Evolutionary conservation across 2,113 vertebrate genomes (phyloP).

Genomic region (Gobiocypris rarus): DNA sequence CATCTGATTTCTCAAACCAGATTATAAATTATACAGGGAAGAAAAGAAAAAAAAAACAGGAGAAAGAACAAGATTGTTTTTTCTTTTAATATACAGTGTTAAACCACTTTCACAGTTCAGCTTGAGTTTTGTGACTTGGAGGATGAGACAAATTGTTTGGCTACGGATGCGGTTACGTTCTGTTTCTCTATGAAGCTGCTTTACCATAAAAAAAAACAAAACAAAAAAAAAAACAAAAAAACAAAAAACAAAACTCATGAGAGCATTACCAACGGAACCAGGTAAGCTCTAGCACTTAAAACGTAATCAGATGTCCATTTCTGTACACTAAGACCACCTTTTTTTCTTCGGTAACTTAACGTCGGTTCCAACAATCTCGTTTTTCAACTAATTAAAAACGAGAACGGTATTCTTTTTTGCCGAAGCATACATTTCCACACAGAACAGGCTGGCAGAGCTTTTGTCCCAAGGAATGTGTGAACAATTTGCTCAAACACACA

Average conservation of each 20-base stretch:
- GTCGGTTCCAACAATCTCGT: slow-evolving; percentile 13
- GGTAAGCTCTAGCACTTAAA: slow-evolving; percentile 38
- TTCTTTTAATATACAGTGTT: slow-evolving; percentile 98
- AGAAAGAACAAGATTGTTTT: slow-evolving; percentile 74
- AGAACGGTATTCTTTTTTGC: slow-evolving; percentile 56
- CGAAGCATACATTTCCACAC: slow-evolving; percentile 90
- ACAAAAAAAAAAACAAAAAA: slow-evolving; percentile 42
- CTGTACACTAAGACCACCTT: slow-evolving; percentile 39
- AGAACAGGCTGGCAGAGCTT: slow-evolving; percentile 90
- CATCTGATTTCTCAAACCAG: slow-evolving; percentile 99
- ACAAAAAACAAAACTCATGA: not conserved
- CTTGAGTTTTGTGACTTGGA: slow-evolving; percentile 97
- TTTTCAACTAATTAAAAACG: slow-evolving; percentile 17
- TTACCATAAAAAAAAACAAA: slow-evolving; percentile 70
- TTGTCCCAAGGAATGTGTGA: slow-evolving; percentile 99
- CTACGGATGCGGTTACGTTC: slow-evolving; percentile 72
- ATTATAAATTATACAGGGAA: slow-evolving; percentile 91
- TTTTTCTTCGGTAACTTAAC: slow-evolving; percentile 39
- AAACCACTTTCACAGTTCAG: slow-evolving; percentile 99
- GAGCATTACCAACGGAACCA: slow-evolving; percentile 24
- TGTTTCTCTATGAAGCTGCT: slow-evolving; percentile 74
- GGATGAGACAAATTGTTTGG: slow-evolving; percentile 92
- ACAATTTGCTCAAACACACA: slow-evolving; percentile 83
- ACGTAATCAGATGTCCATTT: slow-evolving; percentile 39
- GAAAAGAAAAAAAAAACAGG: slow-evolving; percentile 77